Base-by-base conservation (phyloP, 2,113 vertebrate genomes). In the Amphiprion percula region DNA sequence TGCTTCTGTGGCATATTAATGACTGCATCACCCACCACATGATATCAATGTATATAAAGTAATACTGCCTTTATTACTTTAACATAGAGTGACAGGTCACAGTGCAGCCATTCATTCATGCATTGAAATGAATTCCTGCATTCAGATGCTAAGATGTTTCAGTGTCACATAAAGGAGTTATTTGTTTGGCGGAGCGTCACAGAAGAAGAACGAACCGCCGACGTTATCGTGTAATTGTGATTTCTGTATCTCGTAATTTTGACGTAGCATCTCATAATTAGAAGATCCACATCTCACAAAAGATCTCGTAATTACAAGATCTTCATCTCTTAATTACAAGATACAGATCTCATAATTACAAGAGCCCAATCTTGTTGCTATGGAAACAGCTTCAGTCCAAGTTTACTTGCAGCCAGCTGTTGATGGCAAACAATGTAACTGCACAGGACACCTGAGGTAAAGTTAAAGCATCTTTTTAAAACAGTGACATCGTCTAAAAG, bases 311-410 rank as follows among this genome's bases (percentile, higher is more conserved):
- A 75, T 83, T 76, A 68, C 9, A 10, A 76, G 62, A 76, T 60
- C 50, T 52, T 69, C 66, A 74, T 79, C 65, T 74, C 49, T 33
- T 78, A 78, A 79, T 79, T 74, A 50, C 21, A 44, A 69, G 60
- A 62, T 74, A 23, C 53, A 46, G 28, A 74, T 68, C 53, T 44
- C 47, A 28, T 77, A 55, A 76, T 83, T 62, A 44, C 5, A 6
- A 17, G 72, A 56, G 46, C 7, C 15, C 3, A 55, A 54, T 65
- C 63, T 23, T n/a, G 58, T 74, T 63, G 61, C 61, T 11, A 30
- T 64, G 67, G 71, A 54, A 39, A 79, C 67, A 3, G 76, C 55
- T 58, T 59, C 10, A 16, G 62, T 28, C 4, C 30, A 61, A 53
- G 52, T 50, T 64, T 50, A 12, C 5, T 50, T 26, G 50, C 50